phyloP scores from a whole-genome alignment of 2,888 invertebrate genomes.

The Sussaba pulchella region DNA sequence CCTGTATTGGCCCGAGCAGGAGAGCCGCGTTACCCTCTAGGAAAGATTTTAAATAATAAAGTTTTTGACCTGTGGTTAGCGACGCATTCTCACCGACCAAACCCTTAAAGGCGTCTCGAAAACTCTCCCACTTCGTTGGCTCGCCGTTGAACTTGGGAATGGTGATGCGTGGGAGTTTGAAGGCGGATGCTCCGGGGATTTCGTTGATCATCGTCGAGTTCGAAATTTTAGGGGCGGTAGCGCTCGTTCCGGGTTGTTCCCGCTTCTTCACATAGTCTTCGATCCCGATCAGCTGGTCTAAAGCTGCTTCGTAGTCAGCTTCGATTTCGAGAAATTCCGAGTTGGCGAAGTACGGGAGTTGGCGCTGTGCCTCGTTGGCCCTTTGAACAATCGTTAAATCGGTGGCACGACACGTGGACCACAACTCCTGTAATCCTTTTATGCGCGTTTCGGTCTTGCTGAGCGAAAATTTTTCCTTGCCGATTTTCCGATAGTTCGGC shows the following conservation, averaged over 20 bases:
- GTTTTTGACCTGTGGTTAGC: constrained; percentile 36
- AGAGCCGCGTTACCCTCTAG: no score
- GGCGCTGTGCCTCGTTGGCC: background rate
- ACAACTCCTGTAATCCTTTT: constrained; percentile 5
- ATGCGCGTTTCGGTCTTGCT: constrained; percentile 39
- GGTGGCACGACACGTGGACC: constrained; percentile 5
- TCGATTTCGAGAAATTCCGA: background rate
- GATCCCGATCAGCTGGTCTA: constrained; percentile 18
- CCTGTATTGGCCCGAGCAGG: no score
- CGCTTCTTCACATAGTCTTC: constrained; percentile 20
- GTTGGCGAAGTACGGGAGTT: constrained; percentile 20
- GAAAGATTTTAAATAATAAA: no score
- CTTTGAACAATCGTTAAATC: constrained; percentile 29
- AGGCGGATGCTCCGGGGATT: constrained; percentile 5
- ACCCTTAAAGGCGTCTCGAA: constrained; percentile 21
- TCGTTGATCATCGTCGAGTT: constrained; percentile 26
- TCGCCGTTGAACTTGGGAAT: constrained; percentile 45
- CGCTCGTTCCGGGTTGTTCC: no score
- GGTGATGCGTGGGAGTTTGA: constrained; percentile 38
- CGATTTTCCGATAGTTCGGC: no score
- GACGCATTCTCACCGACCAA: constrained; percentile 28
- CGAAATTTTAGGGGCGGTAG: background rate
- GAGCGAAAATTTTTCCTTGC: no score
- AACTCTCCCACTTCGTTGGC: constrained; percentile 23
- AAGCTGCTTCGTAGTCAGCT: constrained; percentile 14